Evolutionary conservation across 2,113 vertebrate species (phyloP).

Genomic region (Nanger granti): DNA sequence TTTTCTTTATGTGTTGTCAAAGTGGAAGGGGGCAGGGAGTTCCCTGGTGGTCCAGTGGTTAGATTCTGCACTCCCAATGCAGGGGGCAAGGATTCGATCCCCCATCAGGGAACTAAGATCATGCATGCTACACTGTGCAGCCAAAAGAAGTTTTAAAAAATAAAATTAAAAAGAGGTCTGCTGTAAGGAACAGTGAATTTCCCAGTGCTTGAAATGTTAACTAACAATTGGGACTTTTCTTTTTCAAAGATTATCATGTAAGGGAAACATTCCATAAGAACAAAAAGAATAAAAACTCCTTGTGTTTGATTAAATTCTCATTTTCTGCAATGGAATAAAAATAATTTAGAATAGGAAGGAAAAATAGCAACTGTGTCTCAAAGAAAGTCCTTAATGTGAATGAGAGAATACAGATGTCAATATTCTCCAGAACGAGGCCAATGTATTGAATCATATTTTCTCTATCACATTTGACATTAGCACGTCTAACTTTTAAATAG

Average conservation of each 20-base stretch:
- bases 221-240: not conserved
- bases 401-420: not conserved
- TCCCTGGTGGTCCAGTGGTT: not conserved
- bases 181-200: not conserved
- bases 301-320: not conserved
- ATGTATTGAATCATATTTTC: not conserved
- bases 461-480: not conserved
- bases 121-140: rapidly evolving
- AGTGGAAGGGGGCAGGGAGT: not conserved
- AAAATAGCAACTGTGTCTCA: not conserved
- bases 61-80: not conserved
- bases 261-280: not conserved
- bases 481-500: not conserved
- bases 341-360: not conserved
- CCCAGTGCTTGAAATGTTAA: not conserved
- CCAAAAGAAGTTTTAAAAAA: not conserved
- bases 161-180: not conserved
- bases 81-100: not conserved
- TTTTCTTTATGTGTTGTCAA: not conserved
- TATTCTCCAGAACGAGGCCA: not conserved
- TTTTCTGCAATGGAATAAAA: not conserved
- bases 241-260: not conserved
- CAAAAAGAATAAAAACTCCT: not conserved
- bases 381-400: not conserved
- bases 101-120: not conserved